Evolutionary conservation across 2,888 invertebrate species (phyloP), one percentile per base, ranked within the genome.

Genomic region (Teleiodes luculella): DNA sequence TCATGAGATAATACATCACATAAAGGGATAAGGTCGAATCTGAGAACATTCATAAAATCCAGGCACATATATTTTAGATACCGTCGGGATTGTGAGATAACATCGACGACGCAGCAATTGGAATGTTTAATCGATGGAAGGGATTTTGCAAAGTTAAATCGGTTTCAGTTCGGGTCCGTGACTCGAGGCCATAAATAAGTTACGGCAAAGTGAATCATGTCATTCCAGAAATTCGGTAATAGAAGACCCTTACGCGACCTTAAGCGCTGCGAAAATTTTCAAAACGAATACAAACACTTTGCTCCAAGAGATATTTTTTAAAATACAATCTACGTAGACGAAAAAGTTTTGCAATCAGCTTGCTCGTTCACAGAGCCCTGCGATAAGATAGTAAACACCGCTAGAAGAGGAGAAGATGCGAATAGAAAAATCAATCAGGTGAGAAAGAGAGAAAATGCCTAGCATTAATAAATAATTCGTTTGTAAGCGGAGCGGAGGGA

Each of bases 121-220:
- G 24, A 24, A 24, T 24, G 24, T 3, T 24, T 24, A 24, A 49
- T 49, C 49, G 37, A 49, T 37, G 37, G 20, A 37, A 48, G n/a
- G 24, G 37, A 49, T 28, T 37, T 14, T 8, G 39, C 50, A 43
- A 49, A 53, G 51, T 56, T 53, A 54, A 54, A 54, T 52, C 52
- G 31, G 33, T 33, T 53, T 52, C 3, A 47, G 47, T 53, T 53
- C 28, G 28, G 48, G 43, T 20, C 46, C 53, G 55, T 57, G 57
- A 55, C 55, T 57, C 14, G 28, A 36, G 37, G 36, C 55, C 47
- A 33, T 55, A 52, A 54, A 48, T n/a, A 49, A 50, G 30, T 30
- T 30, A 46, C 20, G n/a, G 43, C 28, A n/a, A 5, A 43, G 28
- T 43, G 43, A 43, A 43, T 43, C 43, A 45, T 31, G 49, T 46